Base-by-base conservation (phyloP, 2,888 invertebrate species). In the Ypsolopha scabrella region DNA sequence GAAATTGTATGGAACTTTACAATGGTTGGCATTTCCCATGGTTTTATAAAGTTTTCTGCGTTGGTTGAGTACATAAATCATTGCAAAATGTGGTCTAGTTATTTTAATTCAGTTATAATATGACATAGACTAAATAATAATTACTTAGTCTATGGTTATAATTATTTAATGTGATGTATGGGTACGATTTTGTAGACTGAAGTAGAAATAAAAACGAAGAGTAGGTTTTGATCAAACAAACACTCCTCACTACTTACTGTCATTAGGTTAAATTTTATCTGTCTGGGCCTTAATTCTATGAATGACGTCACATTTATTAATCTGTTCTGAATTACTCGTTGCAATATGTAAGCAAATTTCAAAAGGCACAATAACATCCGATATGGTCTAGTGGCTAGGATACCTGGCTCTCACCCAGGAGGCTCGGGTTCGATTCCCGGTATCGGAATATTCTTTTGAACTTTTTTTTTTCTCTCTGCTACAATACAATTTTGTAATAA, bases 361-460 rank as follows among this genome's bases (percentile, higher is more conserved):
- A n/a, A 10, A 10, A 2, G 2, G 3, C 1, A 10, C 39, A 3
- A 1, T 37, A 44, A 4, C 6, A 71, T 87, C 87, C 87, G 85
- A 83, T 88, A 88, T 88, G 87, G 87, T 88, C 88, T 88, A 88
- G 87, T 88, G 88, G 88, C 82, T 88, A 88, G 88, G 87, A 88
- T 87, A 87, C 81, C 87, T 87, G 87, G 88, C 73, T 88, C 76
- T 88, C 87, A 88, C 83, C 87, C 86, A 86, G 86, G 81, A 87
- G 87, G 87, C 87, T 85, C 88, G 87, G 88, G 88, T 88, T 88
- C 88, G 87, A 88, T 87, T 88, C 87, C 88, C 88, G 88, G 88
- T 88, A 88, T 82, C 85, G 87, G 88, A 89, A 83, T 14, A 35
- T 46, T 10, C 1, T 46, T 46, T 46, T 47, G 11, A 1, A 13